phyloP scores from a whole-genome alignment of 2,113 vertebrate species.

The Catagonus wagneri region DNA sequence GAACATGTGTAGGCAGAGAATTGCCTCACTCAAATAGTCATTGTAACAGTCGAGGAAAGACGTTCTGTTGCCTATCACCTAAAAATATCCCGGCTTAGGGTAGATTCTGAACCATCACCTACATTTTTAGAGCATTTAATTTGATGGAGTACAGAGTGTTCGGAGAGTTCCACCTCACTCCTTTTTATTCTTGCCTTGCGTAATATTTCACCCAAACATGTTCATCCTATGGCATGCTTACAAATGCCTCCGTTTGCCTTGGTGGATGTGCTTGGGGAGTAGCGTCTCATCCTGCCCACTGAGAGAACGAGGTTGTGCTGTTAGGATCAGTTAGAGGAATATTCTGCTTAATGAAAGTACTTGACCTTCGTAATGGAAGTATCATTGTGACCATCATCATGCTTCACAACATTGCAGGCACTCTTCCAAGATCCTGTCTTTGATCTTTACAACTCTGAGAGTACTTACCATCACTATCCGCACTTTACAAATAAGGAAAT shows the following conservation, averaged over 20 bases:
- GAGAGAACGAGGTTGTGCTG: background rate
- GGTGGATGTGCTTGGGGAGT: background rate
- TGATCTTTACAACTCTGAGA: background rate
- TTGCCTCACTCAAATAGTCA: background rate
- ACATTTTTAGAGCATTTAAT: background rate
- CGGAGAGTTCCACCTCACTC: background rate
- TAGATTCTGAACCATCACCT: background rate
- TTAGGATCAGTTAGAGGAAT: background rate
- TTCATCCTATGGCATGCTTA: background rate
- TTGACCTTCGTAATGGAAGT: background rate
- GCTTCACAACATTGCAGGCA: background rate
- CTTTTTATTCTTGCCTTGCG: background rate
- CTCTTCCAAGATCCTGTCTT: background rate
- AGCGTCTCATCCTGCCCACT: background rate
- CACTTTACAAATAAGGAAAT: constrained; percentile 38
- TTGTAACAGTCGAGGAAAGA: background rate
- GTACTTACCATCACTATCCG: background rate
- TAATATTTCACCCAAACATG: background rate
- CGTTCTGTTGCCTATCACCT: background rate
- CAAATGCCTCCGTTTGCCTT: background rate
- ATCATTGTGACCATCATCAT: background rate
- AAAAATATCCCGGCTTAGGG: background rate
- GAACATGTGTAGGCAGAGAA: background rate
- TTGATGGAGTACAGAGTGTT: background rate
- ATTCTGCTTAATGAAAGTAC: background rate